Conservation (phyloP, 1,140 invertebrate species). For the Drosophila nigromelanica region DNA sequence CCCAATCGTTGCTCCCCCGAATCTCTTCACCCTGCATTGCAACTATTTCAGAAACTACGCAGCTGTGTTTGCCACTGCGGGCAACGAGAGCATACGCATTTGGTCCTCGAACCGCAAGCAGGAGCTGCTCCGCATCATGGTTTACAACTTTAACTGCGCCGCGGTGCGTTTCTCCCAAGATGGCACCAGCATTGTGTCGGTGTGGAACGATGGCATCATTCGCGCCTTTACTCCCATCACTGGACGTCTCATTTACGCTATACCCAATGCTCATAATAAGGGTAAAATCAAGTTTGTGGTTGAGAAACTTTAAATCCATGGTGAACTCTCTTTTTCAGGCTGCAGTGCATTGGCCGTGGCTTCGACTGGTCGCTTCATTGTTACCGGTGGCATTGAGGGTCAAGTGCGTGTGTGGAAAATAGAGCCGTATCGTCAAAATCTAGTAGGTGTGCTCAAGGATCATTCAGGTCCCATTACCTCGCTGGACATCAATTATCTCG, state of each 20-base stretch:
- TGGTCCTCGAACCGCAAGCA: slow-evolving; percentile 91
- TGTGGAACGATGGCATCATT: slow-evolving; percentile 95
- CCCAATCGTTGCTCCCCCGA: not conserved
- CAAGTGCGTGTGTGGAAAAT: slow-evolving; percentile 91
- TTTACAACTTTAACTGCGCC: slow-evolving; percentile 94
- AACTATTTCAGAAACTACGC: slow-evolving; percentile 87
- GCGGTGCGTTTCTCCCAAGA: slow-evolving; percentile 90
- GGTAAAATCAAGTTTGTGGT: slow-evolving; percentile 69
- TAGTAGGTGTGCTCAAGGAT: slow-evolving; percentile 92
- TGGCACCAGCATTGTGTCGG: slow-evolving; percentile 91
- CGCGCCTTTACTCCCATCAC: slow-evolving; percentile 93
- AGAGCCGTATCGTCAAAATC: slow-evolving; percentile 86
- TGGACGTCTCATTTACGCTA: slow-evolving; percentile 90
- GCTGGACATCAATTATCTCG: slow-evolving; percentile 90
- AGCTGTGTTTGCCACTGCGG: slow-evolving; percentile 93
- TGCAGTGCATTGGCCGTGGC: slow-evolving; percentile 87
- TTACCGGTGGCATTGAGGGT: slow-evolving; percentile 95
- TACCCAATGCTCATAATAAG: slow-evolving; percentile 94
- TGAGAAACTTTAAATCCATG: no score
- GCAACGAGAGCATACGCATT: slow-evolving; percentile 92
- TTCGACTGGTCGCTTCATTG: slow-evolving; percentile 88
- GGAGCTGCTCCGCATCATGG: slow-evolving; percentile 92
- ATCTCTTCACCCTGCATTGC: not conserved
- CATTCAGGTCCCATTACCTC: slow-evolving; percentile 94
- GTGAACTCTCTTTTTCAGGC: slow-evolving; percentile 26